Percentiles rank a stretch among this genome's conserved stretches.
Conservation (phyloP, 2,113 vertebrate genomes). For the Ammodytes dubius region DNA sequence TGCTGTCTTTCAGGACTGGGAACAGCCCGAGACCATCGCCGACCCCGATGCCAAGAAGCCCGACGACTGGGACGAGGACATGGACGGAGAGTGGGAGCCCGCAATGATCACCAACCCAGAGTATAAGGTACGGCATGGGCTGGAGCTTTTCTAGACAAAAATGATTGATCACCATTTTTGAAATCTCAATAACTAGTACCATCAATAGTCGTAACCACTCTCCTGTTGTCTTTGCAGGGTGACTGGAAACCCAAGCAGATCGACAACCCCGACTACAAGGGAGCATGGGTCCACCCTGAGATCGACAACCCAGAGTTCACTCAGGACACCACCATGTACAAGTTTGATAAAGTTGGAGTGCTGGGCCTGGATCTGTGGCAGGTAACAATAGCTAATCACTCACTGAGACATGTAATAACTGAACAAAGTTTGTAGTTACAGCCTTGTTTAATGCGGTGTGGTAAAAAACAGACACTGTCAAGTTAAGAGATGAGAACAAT, state of each 20-base stretch:
- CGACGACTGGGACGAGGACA: conserved; percentile 84
- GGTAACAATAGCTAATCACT: conserved; percentile 58
- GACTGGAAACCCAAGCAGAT: conserved; percentile 87
- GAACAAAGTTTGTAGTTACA: too few species aligned
- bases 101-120: conserved; percentile 86
- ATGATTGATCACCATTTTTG: neutral
- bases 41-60: conserved; percentile 87
- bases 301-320: conserved; percentile 83
- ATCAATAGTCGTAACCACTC: neutral
- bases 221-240: conserved; percentile 66
- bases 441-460: neutral
- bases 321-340: conserved; percentile 77
- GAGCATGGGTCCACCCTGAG: conserved; percentile 87
- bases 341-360: conserved; percentile 85
- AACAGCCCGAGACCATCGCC: conserved; percentile 84
- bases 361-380: conserved; percentile 91
- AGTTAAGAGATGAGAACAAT: conserved; percentile 31
- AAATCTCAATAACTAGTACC: neutral
- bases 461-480: neutral
- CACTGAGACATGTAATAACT: neutral
- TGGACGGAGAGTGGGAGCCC: conserved; percentile 85
- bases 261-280: conserved; percentile 85
- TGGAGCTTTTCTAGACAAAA: neutral
- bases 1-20: conserved; percentile 84
- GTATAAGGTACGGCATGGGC: conserved; percentile 79